phyloP scores from a whole-genome alignment of 2,888 invertebrate species.

The Calameuta filiformis region DNA sequence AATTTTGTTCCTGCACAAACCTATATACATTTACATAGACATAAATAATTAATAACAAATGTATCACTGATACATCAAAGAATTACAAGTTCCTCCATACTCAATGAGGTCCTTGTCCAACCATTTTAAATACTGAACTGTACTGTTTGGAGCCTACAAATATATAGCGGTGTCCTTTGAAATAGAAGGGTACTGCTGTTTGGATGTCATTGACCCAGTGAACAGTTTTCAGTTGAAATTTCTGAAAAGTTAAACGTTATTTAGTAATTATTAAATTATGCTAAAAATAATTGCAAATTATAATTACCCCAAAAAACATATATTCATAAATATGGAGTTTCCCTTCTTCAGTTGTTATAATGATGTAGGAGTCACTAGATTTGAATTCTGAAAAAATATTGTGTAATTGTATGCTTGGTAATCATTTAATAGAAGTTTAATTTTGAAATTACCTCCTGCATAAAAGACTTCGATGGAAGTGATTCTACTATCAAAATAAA shows the following conservation, averaged over 20 bases:
- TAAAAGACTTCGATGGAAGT: slow-evolving; percentile 47
- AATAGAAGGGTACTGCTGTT: slow-evolving; percentile 42
- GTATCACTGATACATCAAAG: background rate
- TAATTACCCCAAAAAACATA: slow-evolving; percentile 44
- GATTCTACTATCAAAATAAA: slow-evolving; percentile 41
- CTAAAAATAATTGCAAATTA: background rate
- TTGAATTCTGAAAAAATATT: slow-evolving; percentile 31
- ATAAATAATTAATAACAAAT: slow-evolving; percentile 1
- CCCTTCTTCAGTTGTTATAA: slow-evolving; percentile 46
- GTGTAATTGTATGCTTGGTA: background rate
- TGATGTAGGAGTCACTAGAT: slow-evolving; percentile 38
- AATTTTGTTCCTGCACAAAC: background rate
- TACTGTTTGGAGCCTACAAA: slow-evolving; percentile 40
- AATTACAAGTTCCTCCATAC: background rate
- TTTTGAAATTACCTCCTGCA: slow-evolving; percentile 37
- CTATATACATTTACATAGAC: background rate
- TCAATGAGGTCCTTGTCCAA: slow-evolving; percentile 39
- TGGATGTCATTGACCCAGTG: slow-evolving; percentile 41
- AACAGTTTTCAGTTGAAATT: slow-evolving; percentile 43
- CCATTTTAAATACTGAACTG: slow-evolving; percentile 43
- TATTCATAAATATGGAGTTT: slow-evolving; percentile 50
- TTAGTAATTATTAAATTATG: background rate
- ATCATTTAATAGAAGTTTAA: background rate
- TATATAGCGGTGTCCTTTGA: slow-evolving; percentile 40
- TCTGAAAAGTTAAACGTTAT: slow-evolving; percentile 33